A percentile compares a stretch with the other conserved stretches of the same genome.
phyloP scores from a whole-genome alignment of 2,888 invertebrate species.

The Melinaea menophilus region DNA sequence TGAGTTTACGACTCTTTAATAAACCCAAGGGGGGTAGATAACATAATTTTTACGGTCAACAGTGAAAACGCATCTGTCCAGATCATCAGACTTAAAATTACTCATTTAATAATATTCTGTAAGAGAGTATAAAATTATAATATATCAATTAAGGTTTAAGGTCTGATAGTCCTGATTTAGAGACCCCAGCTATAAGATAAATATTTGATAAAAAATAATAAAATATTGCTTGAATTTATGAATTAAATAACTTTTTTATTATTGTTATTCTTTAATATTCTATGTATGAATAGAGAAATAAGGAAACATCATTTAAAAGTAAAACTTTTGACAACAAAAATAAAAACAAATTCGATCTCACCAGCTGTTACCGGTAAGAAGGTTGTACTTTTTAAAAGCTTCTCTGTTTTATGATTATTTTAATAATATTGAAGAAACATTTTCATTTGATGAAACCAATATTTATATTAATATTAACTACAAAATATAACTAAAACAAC shows the following conservation, averaged over 20 bases:
- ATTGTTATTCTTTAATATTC: too few species aligned
- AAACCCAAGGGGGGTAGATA: slow-evolving; percentile 57
- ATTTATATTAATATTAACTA: too few species aligned
- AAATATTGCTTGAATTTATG: too few species aligned
- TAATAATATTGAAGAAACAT: slow-evolving; percentile 34
- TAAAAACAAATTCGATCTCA: slow-evolving; percentile 53
- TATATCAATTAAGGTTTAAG: too few species aligned
- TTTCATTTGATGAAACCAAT: too few species aligned
- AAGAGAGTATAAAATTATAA: too few species aligned
- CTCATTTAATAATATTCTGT: slow-evolving; percentile 10
- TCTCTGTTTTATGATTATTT: slow-evolving; percentile 44
- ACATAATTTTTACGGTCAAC: slow-evolving; percentile 62
- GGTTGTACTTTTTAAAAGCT: slow-evolving; percentile 71
- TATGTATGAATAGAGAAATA: not conserved
- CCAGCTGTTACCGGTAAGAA: slow-evolving; percentile 62
- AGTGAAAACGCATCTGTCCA: slow-evolving; percentile 53
- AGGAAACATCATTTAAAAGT: slow-evolving; percentile 17
- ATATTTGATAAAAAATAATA: too few species aligned
- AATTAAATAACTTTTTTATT: too few species aligned
- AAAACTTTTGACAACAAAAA: slow-evolving; percentile 43
- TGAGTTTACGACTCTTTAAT: slow-evolving; percentile 66
- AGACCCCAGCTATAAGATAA: too few species aligned
- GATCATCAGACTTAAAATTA: slow-evolving; percentile 35
- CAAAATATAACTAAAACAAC: too few species aligned
- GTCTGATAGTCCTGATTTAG: too few species aligned